Conservation (phyloP, 2,888 invertebrate genomes). For the Chalcosyrphus nemorum region DNA sequence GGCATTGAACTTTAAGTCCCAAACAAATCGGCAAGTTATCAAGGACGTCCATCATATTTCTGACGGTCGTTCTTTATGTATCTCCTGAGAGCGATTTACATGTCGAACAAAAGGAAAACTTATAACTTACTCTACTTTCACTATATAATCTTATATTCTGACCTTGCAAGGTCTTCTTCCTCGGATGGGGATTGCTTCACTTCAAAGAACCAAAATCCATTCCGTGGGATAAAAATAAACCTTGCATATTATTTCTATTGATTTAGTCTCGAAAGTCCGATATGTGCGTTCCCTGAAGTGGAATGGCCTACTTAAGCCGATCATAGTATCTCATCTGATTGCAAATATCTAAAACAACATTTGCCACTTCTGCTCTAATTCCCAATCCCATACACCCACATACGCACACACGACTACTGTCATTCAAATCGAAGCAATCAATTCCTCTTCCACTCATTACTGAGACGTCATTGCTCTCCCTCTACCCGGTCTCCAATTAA, state of each 20-base stretch:
- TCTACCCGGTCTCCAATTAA: slow-evolving; percentile 30
- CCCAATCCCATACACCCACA: neutral
- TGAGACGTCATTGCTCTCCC: neutral
- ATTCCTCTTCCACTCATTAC: slow-evolving; percentile 9
- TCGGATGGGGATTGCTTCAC: too few species aligned
- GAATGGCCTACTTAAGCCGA: slow-evolving; percentile 6
- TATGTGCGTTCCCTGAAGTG: neutral
- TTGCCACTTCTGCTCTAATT: slow-evolving; percentile 26
- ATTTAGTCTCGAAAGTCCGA: neutral
- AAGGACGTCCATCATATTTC: too few species aligned
- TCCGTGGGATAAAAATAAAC: neutral
- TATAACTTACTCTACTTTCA: too few species aligned
- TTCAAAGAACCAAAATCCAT: neutral
- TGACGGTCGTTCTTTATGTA: too few species aligned
- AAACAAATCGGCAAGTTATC: too few species aligned
- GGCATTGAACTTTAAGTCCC: too few species aligned
- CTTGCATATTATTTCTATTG: neutral
- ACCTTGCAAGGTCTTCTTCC: too few species aligned
- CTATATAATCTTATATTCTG: too few species aligned
- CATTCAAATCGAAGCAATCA: slow-evolving; percentile 12
- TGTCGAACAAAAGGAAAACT: too few species aligned
- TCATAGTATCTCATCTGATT: neutral
- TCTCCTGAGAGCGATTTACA: too few species aligned
- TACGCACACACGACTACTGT: neutral
- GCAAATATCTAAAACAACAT: slow-evolving; percentile 13